Evolutionary conservation across 2,113 vertebrate genomes (phyloP).

Genomic region (Holacanthus passer): DNA sequence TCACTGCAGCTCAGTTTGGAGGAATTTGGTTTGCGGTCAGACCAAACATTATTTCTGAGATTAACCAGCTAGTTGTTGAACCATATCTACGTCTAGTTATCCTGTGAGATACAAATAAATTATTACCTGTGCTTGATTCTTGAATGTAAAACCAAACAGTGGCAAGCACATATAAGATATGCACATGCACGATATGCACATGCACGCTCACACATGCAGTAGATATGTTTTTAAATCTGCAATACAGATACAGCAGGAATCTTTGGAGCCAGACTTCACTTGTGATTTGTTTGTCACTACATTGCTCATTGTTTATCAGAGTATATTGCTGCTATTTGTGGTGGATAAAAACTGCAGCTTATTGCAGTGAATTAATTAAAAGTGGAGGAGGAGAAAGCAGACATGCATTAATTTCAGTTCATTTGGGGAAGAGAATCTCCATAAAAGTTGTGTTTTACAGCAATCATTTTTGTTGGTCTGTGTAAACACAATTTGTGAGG

Average conservation of each 20-base stretch:
- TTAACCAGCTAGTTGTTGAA: background rate
- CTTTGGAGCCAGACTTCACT: background rate
- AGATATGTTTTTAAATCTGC: background rate
- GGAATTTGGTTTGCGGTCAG: background rate
- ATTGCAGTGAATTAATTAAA: constrained; percentile 35
- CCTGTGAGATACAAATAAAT: background rate
- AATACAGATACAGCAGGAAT: background rate
- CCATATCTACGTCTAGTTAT: background rate
- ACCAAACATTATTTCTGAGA: background rate
- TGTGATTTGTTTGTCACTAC: constrained; percentile 4
- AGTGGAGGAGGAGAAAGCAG: constrained; percentile 29
- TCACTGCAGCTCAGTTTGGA: background rate
- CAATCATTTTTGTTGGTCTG: background rate
- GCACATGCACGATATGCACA: too few species aligned
- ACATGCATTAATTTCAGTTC: constrained; percentile 36
- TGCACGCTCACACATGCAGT: background rate
- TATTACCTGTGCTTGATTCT: background rate
- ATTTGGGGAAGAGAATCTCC: constrained; percentile 27
- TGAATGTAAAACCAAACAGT: background rate
- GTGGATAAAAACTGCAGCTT: constrained; percentile 6
- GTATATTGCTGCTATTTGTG: constrained; percentile 3
- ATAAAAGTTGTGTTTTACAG: constrained; percentile 34
- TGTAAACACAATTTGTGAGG: constrained; percentile 25
- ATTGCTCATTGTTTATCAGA: constrained; percentile 11
- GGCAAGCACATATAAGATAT: background rate